Evolutionary conservation across 2,888 invertebrate genomes (phyloP).

Genomic region (Dorcus hopei): DNA sequence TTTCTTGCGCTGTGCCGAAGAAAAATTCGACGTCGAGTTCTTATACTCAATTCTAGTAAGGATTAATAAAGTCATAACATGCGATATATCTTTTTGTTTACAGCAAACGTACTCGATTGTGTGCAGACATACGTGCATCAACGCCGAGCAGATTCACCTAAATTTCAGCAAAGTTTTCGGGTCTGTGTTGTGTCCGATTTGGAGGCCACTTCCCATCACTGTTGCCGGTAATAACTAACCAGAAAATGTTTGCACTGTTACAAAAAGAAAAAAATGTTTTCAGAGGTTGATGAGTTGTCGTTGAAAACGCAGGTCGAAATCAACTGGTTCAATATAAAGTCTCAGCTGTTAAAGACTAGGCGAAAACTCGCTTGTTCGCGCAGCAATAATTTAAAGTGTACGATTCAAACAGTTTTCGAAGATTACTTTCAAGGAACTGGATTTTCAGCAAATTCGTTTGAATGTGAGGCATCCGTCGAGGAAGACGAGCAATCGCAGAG

Average conservation of each 20-base stretch:
- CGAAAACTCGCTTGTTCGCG: constrained; percentile 24
- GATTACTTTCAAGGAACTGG: no score
- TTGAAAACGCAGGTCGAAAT: constrained; percentile 14
- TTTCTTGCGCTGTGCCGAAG: constrained; percentile 29
- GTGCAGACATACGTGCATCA: constrained; percentile 24
- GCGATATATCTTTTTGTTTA: constrained; percentile 11
- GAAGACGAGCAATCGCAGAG: constrained; percentile 1
- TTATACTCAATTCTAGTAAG: constrained; percentile 35
- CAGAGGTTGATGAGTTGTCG: background rate
- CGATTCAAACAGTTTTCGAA: background rate
- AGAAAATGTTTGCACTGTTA: no score
- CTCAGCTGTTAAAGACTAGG: constrained; percentile 29
- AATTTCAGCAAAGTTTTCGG: constrained; percentile 32
- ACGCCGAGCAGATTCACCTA: constrained; percentile 26
- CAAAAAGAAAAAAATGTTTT: no score
- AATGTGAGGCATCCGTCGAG: background rate
- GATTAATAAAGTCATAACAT: constrained; percentile 3
- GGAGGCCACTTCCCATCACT: constrained; percentile 11
- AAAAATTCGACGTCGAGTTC: constrained; percentile 26
- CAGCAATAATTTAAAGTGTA: background rate
- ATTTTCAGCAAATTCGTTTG: no score
- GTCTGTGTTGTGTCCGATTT: constrained; percentile 31
- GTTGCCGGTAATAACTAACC: no score
- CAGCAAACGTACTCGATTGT: constrained; percentile 38
- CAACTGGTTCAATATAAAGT: constrained; percentile 30